Base-by-base conservation (phyloP, 1,140 invertebrate genomes). In the Thaumetopoea pityocampa region DNA sequence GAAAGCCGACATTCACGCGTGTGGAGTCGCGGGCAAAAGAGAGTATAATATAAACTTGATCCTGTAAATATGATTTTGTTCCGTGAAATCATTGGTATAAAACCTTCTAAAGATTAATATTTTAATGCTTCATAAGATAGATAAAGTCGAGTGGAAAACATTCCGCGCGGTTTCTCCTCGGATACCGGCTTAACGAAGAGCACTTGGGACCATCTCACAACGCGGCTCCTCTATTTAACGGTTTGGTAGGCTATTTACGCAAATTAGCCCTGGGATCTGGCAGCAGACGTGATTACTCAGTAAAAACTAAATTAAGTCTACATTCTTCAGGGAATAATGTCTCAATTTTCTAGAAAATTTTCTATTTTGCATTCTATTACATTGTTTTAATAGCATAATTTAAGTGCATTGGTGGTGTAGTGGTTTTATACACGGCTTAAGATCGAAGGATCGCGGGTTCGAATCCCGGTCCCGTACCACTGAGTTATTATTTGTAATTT, bases 101-200 rank as follows among this genome's bases (percentile, higher is more conserved):
- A 9, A 17, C 4, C 14, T 24, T 17, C n/a, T 17, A 26, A 5
- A n/a, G 7, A 4, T 11, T 23, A 17, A 36, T 19, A 36, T 26
- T 16, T 12, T 18, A 41, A 41, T 32, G 18, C 18, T 24, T 19
- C 17, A 32, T 18, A 41, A 47, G 32, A 36, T 36, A 56, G 35
- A 41, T 51, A 58, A 53, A 54, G 41, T 52, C 34, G 34, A 33
- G 26, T 32, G 47, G 35, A 33, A 45, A 37, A 47, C 51, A 56
- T 56, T 58, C 52, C 28, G 15, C 33, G 52, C 47, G 43, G 46
- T 17, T 47, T 40, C 43, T 46, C 35, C 33, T 24, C 42, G 49
- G 51, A 61, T 57, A 62, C 56, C 49, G 51, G 43, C 37, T 57
- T 66, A 61, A 66, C 62, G 51, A 61, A 58, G 51, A 55, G 49